Conservation (phyloP, 2,888 invertebrate species). For the Leptarthrus brevirostris region DNA sequence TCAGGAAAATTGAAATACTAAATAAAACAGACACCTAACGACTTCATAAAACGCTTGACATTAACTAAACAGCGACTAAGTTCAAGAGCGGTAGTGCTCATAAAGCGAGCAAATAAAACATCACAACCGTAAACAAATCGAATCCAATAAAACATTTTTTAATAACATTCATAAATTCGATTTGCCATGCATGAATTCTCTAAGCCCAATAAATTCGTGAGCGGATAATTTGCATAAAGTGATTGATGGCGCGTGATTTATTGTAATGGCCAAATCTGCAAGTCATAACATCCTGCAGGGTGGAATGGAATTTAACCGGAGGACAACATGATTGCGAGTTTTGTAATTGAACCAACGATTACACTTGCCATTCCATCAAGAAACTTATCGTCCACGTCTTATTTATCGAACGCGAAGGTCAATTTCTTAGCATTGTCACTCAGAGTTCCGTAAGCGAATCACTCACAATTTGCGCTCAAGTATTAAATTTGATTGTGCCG, state of each 20-base stretch:
- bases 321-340: neutral
- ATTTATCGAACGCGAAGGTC: neutral
- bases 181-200: slow-evolving; percentile 27
- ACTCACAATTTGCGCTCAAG: slow-evolving; percentile 10
- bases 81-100: too few relatives aligned
- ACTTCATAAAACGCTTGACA: too few relatives aligned
- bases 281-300: slow-evolving; percentile 38
- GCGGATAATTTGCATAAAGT: slow-evolving; percentile 34
- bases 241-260: slow-evolving; percentile 42
- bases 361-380: neutral
- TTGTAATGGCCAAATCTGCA: slow-evolving; percentile 38
- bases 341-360: slow-evolving; percentile 40
- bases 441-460: neutral
- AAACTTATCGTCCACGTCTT: neutral
- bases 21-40: too few relatives aligned
- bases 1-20: too few relatives aligned
- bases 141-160: neutral
- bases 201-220: slow-evolving; percentile 44
- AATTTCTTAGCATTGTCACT: neutral
- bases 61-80: too few relatives aligned
- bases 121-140: neutral
- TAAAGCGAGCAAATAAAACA: neutral
- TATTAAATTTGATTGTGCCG: slow-evolving; percentile 25
- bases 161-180: slow-evolving; percentile 31
- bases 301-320: neutral